These are phyloP conservation scores for Branchipolynoe longqiensis DNA, from an alignment of 2,888 invertebrate species.

Conservation along the genomic window DNA sequence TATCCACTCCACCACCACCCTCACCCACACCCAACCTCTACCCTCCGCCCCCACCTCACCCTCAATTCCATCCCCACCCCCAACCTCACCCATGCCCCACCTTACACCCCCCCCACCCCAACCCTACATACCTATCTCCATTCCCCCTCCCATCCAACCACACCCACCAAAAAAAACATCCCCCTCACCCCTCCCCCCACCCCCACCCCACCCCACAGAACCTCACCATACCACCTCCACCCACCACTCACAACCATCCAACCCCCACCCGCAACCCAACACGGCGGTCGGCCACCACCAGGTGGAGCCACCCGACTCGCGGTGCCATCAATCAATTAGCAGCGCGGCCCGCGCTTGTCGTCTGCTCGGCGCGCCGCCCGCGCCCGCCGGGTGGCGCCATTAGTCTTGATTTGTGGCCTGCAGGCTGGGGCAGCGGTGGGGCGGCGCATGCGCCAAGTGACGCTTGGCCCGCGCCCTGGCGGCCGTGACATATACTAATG, in stretches of 20 bases:
- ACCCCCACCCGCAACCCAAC: constrained; percentile 2
- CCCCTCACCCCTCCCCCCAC: not conserved
- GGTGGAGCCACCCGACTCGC: constrained; percentile 9
- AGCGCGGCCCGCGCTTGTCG: constrained; percentile 37
- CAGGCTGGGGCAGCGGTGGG: constrained; percentile 20
- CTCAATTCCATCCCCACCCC: not conserved
- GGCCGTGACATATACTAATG: constrained; percentile 54
- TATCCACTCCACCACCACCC: not conserved
- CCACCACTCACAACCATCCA: not conserved
- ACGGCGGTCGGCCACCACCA: not conserved
- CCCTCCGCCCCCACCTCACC: not conserved
- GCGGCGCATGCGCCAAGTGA: constrained; percentile 26
- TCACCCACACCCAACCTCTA: not conserved
- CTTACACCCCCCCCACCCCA: not conserved
- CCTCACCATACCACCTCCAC: not conserved
- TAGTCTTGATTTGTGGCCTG: constrained; percentile 54
- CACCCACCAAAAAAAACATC: not conserved
- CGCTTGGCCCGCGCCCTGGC: constrained; percentile 37
- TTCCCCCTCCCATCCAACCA: not conserved
- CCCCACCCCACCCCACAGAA: not conserved
- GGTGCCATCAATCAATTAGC: constrained; percentile 51
- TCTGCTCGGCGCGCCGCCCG: constrained; percentile 24
- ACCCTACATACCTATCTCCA: not conserved
- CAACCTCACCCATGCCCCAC: not conserved
- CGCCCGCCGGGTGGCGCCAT: constrained; percentile 9